Evolutionary conservation across 2,113 vertebrate species (phyloP).

Genomic region (Phodopus roborovskii): DNA sequence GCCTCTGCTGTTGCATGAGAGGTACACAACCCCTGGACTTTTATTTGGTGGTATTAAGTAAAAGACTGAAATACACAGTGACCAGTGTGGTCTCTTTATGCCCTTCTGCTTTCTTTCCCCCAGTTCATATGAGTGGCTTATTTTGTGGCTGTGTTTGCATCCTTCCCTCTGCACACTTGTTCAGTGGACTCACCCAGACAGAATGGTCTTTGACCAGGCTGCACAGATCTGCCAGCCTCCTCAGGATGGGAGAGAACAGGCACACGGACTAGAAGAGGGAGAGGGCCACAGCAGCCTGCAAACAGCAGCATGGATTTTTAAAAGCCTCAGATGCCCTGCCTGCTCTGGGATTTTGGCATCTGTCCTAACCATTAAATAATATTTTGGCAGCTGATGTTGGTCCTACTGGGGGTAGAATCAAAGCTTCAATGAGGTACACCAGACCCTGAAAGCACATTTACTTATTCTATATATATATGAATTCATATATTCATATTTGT

Average conservation of each 20-base stretch:
- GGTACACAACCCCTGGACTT: not conserved
- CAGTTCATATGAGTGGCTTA: not conserved
- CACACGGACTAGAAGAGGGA: not conserved
- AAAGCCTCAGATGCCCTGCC: not conserved
- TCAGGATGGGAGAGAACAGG: not conserved
- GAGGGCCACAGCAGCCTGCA: not conserved
- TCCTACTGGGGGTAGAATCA: too few species aligned
- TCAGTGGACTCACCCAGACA: constrained; percentile 4
- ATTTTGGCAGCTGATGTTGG: not conserved
- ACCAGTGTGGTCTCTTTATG: accelerated
- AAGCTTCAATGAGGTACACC: not conserved
- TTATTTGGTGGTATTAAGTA: not conserved
- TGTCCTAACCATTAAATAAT: not conserved
- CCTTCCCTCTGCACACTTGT: accelerated
- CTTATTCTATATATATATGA: not conserved
- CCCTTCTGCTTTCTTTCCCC: not conserved
- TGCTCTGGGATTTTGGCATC: constrained; percentile 18
- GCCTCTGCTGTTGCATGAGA: not conserved
- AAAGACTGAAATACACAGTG: not conserved
- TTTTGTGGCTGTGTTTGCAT: not conserved
- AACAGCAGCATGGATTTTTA: not conserved
- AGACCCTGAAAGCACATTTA: not conserved
- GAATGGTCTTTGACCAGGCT: not conserved
- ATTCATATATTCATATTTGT: not conserved
- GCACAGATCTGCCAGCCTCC: not conserved